These are phyloP conservation scores for Cancer borealis DNA, from an alignment of 2,888 invertebrate genomes.

Conservation along the genomic window DNA sequence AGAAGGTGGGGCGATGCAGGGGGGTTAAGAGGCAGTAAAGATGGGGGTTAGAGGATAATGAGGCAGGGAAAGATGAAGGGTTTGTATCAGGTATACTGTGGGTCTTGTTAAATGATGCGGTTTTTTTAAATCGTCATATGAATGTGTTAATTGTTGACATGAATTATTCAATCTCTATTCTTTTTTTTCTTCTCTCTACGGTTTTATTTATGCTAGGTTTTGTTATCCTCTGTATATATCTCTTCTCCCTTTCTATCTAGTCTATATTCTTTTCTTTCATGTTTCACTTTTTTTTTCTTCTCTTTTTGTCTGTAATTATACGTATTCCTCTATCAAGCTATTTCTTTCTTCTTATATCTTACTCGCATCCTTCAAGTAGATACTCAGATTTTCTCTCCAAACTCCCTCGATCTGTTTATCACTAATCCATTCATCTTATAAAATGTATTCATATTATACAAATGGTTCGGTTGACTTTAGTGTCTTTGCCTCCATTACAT, in stretches of 20 bases:
- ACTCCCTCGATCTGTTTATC: too few relatives aligned
- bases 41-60: not conserved
- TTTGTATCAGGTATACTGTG: not conserved
- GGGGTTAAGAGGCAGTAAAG: not conserved
- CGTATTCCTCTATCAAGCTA: too few relatives aligned
- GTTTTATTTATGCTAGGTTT: too few relatives aligned
- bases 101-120: not conserved
- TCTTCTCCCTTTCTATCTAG: too few relatives aligned
- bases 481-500: not conserved
- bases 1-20: not conserved
- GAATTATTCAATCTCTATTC: not conserved
- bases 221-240: too few relatives aligned
- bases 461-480: not conserved
- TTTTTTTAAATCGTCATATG: not conserved
- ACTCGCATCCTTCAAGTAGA: too few relatives aligned
- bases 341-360: too few relatives aligned
- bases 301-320: too few relatives aligned
- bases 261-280: too few relatives aligned
- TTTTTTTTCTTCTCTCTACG: not conserved
- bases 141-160: not conserved
- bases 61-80: not conserved
- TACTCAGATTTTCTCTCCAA: too few relatives aligned
- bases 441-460: not conserved
- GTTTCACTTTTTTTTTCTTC: too few relatives aligned
- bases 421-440: too few relatives aligned